Evolutionary conservation across 2,888 invertebrate genomes (phyloP), one percentile per base, ranked within the genome.

Genomic region (Caenorhabditis plicata): DNA sequence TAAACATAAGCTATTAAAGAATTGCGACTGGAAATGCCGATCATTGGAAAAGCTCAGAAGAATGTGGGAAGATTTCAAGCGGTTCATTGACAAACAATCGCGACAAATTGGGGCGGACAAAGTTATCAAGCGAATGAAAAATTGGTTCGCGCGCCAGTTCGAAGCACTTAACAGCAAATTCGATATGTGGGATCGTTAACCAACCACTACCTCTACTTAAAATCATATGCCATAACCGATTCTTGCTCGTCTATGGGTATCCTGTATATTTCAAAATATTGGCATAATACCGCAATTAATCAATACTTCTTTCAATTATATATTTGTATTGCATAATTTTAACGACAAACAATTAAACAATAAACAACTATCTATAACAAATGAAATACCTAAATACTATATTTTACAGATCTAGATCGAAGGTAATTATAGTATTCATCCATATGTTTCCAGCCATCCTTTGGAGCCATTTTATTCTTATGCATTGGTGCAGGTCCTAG

Each of bases 401-500:
- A 71, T 47, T 77, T 77, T 40, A 77, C 44, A 27, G 64, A 43
- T 43, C 78, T 54, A 8, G 63, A 64, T 26, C 77, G 62, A 8
- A 78, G 65, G 62, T 79, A 78, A 13, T 68, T 57, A 51, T 74
- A 75, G 53, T 78, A 79, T 17, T 69, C 62, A 5, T 68, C 54
- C 77, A 76, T 76, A 44, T 75, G 68, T 36, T 78, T 72, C 75
- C 75, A 78, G 9, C 77, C 78, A 19, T 22, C 47, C 33, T 60
- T 61, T 9, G 50, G 57, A 15, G 48, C 43, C 7, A 43, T 39
- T 17, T 58, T 27, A 25, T 50, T 39, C 33, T 63, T 63, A 27
- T 52, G 47, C 2, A 27, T 15, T 2, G 68, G 68, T 9, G 63
- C 57, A 0, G 64, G 63, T 3, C 68, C 60, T 42, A 45, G 20